Percentiles rank a stretch among this genome's conserved stretches.
phyloP scores from a whole-genome alignment of 2,113 vertebrate species.

The Microtus oregoni region DNA sequence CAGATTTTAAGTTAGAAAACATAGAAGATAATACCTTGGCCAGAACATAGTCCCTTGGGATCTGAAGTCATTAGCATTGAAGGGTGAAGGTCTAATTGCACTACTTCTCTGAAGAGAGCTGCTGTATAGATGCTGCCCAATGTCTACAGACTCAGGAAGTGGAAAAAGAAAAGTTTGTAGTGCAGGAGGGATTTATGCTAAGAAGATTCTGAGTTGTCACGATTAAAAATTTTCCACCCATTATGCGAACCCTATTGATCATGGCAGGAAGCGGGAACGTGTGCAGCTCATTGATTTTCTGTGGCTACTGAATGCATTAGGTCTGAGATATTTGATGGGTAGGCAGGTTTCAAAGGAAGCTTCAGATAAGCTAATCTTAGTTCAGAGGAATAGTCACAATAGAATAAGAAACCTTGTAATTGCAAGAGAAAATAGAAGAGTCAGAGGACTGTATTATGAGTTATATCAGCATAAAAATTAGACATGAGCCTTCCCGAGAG shows the following conservation, averaged over 20 bases:
- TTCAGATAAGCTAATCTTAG: slow-evolving; percentile 88
- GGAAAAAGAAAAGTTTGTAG: slow-evolving; percentile 83
- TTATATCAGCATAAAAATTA: slow-evolving; percentile 87
- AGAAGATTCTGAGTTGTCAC: slow-evolving; percentile 84
- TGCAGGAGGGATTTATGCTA: slow-evolving; percentile 85
- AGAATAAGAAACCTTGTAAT: slow-evolving; percentile 86
- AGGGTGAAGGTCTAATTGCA: slow-evolving; percentile 84
- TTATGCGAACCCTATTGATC: slow-evolving; percentile 89
- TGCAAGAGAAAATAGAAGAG: slow-evolving; percentile 87
- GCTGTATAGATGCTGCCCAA: slow-evolving; percentile 82
- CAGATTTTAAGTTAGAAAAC: slow-evolving; percentile 60
- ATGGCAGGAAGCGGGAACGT: slow-evolving; percentile 87
- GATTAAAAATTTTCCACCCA: slow-evolving; percentile 88
- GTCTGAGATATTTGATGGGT: slow-evolving; percentile 86
- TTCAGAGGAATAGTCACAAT: slow-evolving; percentile 87
- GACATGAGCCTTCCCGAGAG: slow-evolving; percentile 83
- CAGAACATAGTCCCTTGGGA: slow-evolving; percentile 74
- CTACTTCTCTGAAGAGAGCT: slow-evolving; percentile 82
- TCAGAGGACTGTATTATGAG: slow-evolving; percentile 85
- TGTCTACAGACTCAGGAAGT: slow-evolving; percentile 79
- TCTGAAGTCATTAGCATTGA: slow-evolving; percentile 77
- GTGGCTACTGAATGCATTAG: slow-evolving; percentile 87
- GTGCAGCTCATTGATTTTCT: slow-evolving; percentile 89
- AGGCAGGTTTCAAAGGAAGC: slow-evolving; percentile 87
- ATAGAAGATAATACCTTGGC: slow-evolving; percentile 58